These are phyloP conservation scores for Catalaphyllia jardinei DNA, from an alignment of 64 coral and sea anemone species.

Conservation along the genomic window DNA sequence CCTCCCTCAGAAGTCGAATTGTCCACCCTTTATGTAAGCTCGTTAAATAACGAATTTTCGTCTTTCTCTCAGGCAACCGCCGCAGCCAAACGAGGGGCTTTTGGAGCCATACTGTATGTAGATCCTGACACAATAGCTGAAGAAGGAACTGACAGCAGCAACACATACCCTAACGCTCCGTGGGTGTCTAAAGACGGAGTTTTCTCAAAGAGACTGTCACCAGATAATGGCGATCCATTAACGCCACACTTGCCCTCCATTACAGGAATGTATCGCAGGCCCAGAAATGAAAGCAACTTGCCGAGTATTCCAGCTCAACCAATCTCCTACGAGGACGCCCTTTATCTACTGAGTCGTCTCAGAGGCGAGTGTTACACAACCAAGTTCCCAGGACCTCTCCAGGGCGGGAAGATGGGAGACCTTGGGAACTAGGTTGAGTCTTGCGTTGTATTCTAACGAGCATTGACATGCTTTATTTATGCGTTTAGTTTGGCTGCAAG, in stretches of 20 bases:
- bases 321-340: slow-evolving; percentile 56
- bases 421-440: too few species aligned
- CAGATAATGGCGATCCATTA: slow-evolving; percentile 23
- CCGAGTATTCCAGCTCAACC: slow-evolving; percentile 66
- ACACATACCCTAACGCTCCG: slow-evolving; percentile 45
- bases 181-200: slow-evolving; percentile 52
- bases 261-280: slow-evolving; percentile 60
- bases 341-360: slow-evolving; percentile 27
- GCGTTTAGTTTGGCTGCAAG: too few species aligned
- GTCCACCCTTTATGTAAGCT: background rate
- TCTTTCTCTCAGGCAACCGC: background rate
- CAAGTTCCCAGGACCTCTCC: too few species aligned
- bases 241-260: slow-evolving; percentile 62
- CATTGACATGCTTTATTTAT: too few species aligned
- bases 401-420: too few species aligned
- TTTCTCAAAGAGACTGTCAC: background rate
- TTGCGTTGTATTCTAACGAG: too few species aligned
- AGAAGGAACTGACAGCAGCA: background rate
- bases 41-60: background rate
- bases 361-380: slow-evolving; percentile 8
- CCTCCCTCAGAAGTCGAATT: too few species aligned
- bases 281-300: slow-evolving; percentile 44
- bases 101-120: slow-evolving; percentile 42
- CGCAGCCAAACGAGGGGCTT: slow-evolving; percentile 35
- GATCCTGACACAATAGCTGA: background rate